Conservation (phyloP, 1,140 invertebrate genomes). For the Bradysia coprophila region DNA sequence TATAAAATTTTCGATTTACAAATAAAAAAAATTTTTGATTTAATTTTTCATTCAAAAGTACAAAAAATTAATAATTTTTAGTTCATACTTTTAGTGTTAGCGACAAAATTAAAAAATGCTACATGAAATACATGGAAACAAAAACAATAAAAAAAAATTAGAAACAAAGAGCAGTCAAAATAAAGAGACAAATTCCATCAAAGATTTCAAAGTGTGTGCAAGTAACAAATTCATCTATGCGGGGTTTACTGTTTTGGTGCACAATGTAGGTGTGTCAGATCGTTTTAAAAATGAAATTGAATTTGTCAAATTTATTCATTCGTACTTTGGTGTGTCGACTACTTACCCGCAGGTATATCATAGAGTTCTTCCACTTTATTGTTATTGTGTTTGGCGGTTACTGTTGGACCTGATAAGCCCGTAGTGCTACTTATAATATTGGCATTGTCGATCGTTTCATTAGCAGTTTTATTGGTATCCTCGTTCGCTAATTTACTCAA, state of each 20-base stretch:
- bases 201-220: no score
- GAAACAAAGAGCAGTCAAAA: neutral
- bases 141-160: neutral
- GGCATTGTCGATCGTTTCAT: neutral
- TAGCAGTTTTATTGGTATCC: neutral
- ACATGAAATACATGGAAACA: neutral
- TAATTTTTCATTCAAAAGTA: neutral
- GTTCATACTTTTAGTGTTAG: neutral
- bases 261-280: no score
- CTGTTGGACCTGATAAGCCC: neutral
- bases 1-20: neutral
- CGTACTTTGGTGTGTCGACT: no score
- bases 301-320: no score
- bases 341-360: constrained; percentile 68
- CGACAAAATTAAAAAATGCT: neutral
- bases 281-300: no score
- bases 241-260: no score
- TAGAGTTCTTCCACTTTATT: constrained; percentile 55
- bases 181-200: no score
- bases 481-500: neutral
- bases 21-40: neutral
- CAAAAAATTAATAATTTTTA: neutral
- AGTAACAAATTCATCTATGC: no score
- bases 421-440: neutral
- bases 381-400: constrained; percentile 10